phyloP scores from a whole-genome alignment of 2,113 vertebrate genomes.

The Spheniscus mendiculus region DNA sequence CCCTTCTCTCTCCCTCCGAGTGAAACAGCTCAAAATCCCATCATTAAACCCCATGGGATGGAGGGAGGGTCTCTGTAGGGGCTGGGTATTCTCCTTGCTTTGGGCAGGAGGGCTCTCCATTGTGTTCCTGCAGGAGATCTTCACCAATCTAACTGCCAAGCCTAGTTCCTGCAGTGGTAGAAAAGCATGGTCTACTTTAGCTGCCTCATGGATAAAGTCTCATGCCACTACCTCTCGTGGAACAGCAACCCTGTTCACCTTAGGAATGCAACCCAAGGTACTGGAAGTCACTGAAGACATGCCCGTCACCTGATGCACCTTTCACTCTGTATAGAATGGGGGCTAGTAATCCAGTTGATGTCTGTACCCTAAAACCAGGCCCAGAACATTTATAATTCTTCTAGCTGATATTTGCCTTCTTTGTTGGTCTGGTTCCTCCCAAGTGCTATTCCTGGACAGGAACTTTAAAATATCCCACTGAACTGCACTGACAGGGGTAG shows the following conservation, averaged over 20 bases:
- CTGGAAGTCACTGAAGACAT: not conserved
- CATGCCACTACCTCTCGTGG: not conserved
- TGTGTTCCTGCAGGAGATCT: not conserved
- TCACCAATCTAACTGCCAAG: not conserved
- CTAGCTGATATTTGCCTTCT: not conserved
- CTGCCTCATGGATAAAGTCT: not conserved
- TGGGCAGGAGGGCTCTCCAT: not conserved
- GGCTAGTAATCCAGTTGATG: not conserved
- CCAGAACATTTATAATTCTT: not conserved
- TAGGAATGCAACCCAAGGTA: not conserved
- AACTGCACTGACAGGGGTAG: not conserved
- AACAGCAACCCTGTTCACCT: not conserved
- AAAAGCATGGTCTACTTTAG: not conserved
- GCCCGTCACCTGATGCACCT: not conserved
- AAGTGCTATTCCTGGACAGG: not conserved
- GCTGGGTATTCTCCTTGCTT: not conserved
- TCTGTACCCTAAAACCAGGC: not conserved
- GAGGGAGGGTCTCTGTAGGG: not conserved
- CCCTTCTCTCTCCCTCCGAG: not conserved
- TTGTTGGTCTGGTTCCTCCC: not conserved
- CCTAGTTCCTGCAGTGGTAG: not conserved
- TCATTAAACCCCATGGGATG: not conserved
- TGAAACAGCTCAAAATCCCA: not conserved
- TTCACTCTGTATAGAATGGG: not conserved
- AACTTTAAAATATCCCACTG: not conserved